These are phyloP conservation scores for Anguilla marmorata DNA, from an alignment of 2,797 vertebrate species.

Conservation along the genomic window DNA sequence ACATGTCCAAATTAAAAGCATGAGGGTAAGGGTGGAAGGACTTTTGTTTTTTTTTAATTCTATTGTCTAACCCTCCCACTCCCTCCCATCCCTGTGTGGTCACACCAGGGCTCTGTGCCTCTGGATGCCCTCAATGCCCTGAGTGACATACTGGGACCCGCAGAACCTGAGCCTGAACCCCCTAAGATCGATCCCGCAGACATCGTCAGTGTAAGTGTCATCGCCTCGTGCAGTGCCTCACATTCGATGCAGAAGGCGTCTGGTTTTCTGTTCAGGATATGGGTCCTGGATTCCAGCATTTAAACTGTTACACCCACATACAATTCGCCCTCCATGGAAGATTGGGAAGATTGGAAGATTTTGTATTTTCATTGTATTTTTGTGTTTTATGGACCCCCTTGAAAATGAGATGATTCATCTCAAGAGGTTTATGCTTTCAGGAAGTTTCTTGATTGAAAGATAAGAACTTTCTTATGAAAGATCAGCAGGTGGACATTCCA, in stretches of 20 bases:
- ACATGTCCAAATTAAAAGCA: not conserved
- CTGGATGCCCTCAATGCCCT: conserved; percentile 22
- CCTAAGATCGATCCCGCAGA: not conserved
- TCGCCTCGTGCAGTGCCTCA: not conserved
- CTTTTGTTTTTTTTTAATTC: not conserved
- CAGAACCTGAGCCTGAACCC: conserved; percentile 11
- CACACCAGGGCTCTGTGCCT: not conserved
- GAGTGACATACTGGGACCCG: not conserved
- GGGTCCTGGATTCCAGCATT: not conserved
- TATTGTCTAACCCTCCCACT: not conserved
- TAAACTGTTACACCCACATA: not conserved
- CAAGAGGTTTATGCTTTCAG: not conserved
- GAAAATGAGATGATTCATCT: not conserved
- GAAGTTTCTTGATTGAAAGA: not conserved
- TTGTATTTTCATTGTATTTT: not conserved
- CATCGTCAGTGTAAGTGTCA: not conserved
- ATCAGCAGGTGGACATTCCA: not conserved
- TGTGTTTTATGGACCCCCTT: not conserved
- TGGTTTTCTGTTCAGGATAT: not conserved
- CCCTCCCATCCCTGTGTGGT: not conserved
- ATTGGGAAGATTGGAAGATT: not conserved
- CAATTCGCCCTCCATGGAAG: not conserved
- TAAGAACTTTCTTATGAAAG: not conserved
- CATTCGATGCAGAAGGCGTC: not conserved
- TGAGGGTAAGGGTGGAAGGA: not conserved